Evolutionary conservation across 2,888 invertebrate genomes (phyloP), one percentile per base, ranked within the genome.

Genomic region (Hypomecis punctinalis): DNA sequence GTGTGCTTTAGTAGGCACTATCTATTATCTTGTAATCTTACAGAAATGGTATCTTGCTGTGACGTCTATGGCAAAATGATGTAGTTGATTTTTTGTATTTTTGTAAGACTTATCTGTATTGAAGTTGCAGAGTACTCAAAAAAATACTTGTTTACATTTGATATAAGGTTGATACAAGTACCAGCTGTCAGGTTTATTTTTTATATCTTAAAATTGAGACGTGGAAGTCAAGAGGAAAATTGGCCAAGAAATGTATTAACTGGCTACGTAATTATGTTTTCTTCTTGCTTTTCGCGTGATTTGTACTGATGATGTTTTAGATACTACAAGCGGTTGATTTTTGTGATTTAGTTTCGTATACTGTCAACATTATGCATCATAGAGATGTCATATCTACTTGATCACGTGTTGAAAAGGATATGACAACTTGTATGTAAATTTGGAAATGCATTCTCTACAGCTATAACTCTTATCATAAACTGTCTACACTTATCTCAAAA

Each of bases 61-160:
- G 47, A 54, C 55, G n/a, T 36, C 8, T 13, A 8, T n/a, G 23
- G 23, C 23, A 23, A 23, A 23, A 23, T 23, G 23, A 23, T 11
- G 5, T 9, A 45, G 13, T 13, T 5, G 10, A 11, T 47, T 5
- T 35, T 47, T 10, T 3, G 5, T n/a, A 46, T 35, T 53, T 48
- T 58, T 63, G 43, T 52, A 51, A 39, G 39, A 52, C 37, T 45
- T 9, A 35, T 33, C 47, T 42, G 46, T 53, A 36, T 45, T 46
- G 46, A 53, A 54, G 59, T 59, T 59, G 59, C 63, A 63, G 63
- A 63, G 63, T 59, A 59, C 63, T 43, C 6, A 23, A 45, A 33
- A 11, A 54, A 58, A 33, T 43, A 59, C 59, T 59, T 59, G 63
- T 53, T 35, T 9, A 13, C 61, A 52, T 56, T 39, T 10, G 51